phyloP scores from a whole-genome alignment of 2,888 invertebrate species.

The Synergus umbraculus region DNA sequence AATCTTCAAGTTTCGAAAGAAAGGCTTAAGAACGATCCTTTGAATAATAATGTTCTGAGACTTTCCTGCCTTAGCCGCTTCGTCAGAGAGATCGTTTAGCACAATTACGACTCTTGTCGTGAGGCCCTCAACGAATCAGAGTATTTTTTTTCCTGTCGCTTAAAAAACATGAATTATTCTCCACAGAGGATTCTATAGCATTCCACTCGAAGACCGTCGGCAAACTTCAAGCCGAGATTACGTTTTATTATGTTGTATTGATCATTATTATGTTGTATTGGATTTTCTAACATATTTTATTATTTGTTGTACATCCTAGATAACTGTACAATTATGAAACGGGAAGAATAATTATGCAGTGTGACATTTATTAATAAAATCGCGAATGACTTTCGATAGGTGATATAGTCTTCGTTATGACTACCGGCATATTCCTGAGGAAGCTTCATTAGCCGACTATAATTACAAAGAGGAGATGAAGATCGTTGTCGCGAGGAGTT shows the following conservation, averaged over 20 bases:
- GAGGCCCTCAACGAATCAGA: conserved; percentile 23
- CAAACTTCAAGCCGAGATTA: not conserved
- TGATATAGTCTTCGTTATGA: conserved; percentile 60
- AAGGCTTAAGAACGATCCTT: conserved; percentile 21
- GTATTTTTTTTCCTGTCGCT: conserved; percentile 25
- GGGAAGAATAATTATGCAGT: not conserved
- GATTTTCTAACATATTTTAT: no score
- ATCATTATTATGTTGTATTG: no score
- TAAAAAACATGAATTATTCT: conserved; percentile 38
- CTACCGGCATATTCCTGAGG: conserved; percentile 60
- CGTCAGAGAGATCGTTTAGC: conserved; percentile 61
- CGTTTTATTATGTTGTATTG: not conserved
- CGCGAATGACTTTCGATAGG: conserved; percentile 56
- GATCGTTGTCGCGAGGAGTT: conserved; percentile 68
- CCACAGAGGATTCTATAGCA: not conserved
- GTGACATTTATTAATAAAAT: conserved; percentile 58
- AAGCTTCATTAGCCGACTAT: conserved; percentile 70
- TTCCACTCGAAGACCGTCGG: not conserved
- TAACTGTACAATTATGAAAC: not conserved
- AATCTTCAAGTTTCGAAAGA: not conserved
- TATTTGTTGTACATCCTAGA: no score
- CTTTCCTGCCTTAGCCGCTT: conserved; percentile 2
- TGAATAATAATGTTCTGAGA: conserved; percentile 15
- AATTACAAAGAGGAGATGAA: conserved; percentile 67
- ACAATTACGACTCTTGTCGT: conserved; percentile 68